A percentile compares a stretch with the other conserved stretches of the same genome.
Evolutionary conservation across 2,797 vertebrate genomes (phyloP).

Genomic region (Melanotaenia pygmaea): DNA sequence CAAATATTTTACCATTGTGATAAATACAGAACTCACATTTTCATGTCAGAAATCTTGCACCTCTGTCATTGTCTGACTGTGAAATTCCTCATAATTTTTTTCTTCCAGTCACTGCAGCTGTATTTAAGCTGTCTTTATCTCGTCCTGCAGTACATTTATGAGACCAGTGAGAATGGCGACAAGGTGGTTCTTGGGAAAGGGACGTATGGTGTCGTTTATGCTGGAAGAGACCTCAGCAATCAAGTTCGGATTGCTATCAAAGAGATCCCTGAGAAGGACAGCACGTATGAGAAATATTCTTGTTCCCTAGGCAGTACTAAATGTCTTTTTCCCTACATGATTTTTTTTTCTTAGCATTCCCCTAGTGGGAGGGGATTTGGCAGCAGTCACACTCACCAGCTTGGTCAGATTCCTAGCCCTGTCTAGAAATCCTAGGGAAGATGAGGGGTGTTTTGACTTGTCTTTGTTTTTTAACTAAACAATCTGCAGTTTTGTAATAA

Average conservation of each 20-base stretch:
- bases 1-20: not conserved
- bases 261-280: conserved; percentile 92
- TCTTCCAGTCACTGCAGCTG: not conserved
- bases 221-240: conserved; percentile 89
- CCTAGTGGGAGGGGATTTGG: conserved; percentile 36
- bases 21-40: not conserved
- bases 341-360: conserved; percentile 3
- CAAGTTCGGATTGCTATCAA: conserved; percentile 94
- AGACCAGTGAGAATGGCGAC: conserved; percentile 84
- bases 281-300: conserved; percentile 79
- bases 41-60: not conserved
- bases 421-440: conserved; percentile 9
- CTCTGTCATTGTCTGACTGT: conserved; percentile 3
- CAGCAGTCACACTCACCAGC: conserved; percentile 15
- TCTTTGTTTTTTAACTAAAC: conserved; percentile 21
- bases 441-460: conserved; percentile 48
- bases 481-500: conserved; percentile 2
- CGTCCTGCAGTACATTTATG: conserved; percentile 86
- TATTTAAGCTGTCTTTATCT: not conserved
- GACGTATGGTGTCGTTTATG: conserved; percentile 91
- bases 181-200: conserved; percentile 91
- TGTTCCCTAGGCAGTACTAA: not conserved
- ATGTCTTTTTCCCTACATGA: conserved; percentile 20
- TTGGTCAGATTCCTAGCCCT: conserved; percentile 16
- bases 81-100: conserved; percentile 22